phyloP scores from a whole-genome alignment of 1,140 invertebrate species.

The Gryon sp. region DNA sequence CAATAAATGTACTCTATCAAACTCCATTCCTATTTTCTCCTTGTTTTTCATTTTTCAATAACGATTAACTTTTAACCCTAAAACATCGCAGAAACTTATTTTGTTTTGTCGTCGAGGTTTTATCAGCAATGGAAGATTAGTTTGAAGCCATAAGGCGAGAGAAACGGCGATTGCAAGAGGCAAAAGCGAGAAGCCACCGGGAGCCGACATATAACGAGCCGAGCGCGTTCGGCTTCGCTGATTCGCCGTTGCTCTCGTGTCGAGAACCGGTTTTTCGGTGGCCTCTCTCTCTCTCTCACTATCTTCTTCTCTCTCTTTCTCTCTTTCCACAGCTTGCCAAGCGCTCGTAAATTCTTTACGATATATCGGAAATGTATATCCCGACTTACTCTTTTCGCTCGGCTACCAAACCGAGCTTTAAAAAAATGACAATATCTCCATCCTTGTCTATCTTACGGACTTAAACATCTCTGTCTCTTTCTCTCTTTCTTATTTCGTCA shows the following conservation, averaged over 20 bases:
- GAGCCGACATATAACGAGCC: slow-evolving; percentile 40
- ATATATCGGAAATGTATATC: slow-evolving; percentile 60
- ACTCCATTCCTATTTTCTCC: too few relatives aligned
- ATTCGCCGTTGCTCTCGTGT: slow-evolving; percentile 47
- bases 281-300: too few relatives aligned
- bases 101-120: too few relatives aligned
- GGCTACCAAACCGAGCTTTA: slow-evolving; percentile 40
- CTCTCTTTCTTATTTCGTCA: neutral
- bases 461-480: neutral
- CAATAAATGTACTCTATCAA: too few relatives aligned
- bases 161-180: neutral
- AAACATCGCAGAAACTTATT: too few relatives aligned
- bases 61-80: too few relatives aligned
- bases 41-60: too few relatives aligned
- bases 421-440: slow-evolving; percentile 40
- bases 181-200: slow-evolving; percentile 4
- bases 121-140: slow-evolving; percentile 42
- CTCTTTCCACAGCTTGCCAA: slow-evolving; percentile 48
- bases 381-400: slow-evolving; percentile 25
- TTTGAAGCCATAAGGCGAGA: slow-evolving; percentile 1
- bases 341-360: slow-evolving; percentile 63
- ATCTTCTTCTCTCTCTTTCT: too few relatives aligned
- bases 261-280: slow-evolving; percentile 62
- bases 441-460: too few relatives aligned
- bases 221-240: slow-evolving; percentile 28